A percentile compares a stretch with the other conserved stretches of the same genome.
Evolutionary conservation across 2,888 invertebrate species (phyloP).

Genomic region (Lordiphosa fenestrarum): DNA sequence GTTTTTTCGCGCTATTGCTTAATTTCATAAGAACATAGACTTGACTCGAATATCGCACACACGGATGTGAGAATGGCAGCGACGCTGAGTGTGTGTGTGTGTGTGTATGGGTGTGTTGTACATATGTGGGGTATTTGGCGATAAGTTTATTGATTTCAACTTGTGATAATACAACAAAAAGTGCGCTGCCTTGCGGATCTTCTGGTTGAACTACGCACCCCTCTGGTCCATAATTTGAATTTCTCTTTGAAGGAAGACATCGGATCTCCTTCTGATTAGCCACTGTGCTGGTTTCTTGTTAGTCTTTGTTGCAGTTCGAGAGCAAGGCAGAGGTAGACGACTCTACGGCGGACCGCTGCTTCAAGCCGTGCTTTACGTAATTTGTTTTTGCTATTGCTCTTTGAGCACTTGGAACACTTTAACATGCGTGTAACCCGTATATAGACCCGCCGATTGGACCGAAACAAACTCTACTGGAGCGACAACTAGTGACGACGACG

Average conservation of each 20-base stretch:
- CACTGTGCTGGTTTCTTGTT: neutral
- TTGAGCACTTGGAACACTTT: too few relatives aligned
- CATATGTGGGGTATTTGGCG: conserved; percentile 35
- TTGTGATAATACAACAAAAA: conserved; percentile 64
- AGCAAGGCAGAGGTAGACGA: conserved; percentile 4
- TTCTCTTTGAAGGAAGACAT: conserved; percentile 80
- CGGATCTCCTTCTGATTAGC: conserved; percentile 39
- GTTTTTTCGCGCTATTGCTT: conserved; percentile 29
- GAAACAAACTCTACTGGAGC: too few relatives aligned
- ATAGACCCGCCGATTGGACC: too few relatives aligned
- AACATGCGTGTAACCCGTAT: too few relatives aligned
- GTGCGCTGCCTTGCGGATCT: conserved; percentile 10
- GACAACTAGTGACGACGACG: conserved; percentile 7
- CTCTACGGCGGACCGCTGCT: neutral
- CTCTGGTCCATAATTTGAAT: conserved; percentile 79
- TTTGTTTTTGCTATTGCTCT: too few relatives aligned
- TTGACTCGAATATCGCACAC: neutral
- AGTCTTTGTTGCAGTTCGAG: neutral
- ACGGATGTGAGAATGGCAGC: conserved; percentile 19
- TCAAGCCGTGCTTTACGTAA: too few relatives aligned
- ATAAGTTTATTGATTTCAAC: conserved; percentile 75
- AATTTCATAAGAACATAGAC: conserved; percentile 29
- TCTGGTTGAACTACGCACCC: conserved; percentile 71
- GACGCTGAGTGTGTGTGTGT: neutral
- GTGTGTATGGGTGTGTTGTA: conserved; percentile 16